Conservation (phyloP, 2,113 vertebrate genomes). For the Petroica traversi region DNA sequence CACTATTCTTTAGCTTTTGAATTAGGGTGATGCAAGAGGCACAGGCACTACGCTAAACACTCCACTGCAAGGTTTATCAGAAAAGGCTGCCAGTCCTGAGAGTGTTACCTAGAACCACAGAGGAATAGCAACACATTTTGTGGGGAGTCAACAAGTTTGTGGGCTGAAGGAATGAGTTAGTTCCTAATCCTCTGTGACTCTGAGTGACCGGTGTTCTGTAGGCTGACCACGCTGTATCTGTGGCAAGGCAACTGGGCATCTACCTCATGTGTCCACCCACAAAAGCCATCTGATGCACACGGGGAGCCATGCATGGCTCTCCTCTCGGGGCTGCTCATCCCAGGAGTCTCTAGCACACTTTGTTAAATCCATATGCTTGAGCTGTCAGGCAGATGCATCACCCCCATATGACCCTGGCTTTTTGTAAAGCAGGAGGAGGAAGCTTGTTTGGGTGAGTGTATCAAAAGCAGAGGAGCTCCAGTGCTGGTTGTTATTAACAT, state of each 20-base stretch:
- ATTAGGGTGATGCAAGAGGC: conserved; percentile 48
- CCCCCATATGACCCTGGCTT: background rate
- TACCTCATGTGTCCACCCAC: background rate
- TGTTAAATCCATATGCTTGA: background rate
- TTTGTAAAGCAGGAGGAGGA: background rate
- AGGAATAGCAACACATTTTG: background rate
- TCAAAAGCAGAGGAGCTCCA: background rate
- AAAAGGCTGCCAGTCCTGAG: background rate
- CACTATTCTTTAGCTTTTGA: conserved; percentile 51
- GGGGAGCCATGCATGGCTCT: fast-evolving
- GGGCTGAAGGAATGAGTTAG: background rate
- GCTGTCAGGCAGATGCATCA: background rate
- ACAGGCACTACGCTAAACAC: background rate
- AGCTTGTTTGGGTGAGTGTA: background rate
- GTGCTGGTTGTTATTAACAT: background rate
- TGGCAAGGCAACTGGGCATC: background rate
- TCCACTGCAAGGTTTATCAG: background rate
- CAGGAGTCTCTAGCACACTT: background rate
- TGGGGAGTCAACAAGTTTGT: background rate
- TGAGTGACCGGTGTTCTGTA: background rate
- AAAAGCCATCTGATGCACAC: fast-evolving
- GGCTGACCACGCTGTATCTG: background rate
- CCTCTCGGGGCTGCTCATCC: background rate
- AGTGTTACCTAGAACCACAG: background rate
- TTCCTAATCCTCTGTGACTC: background rate